phyloP scores from a whole-genome alignment of 2,113 vertebrate genomes.

The Archocentrus centrarchus region DNA sequence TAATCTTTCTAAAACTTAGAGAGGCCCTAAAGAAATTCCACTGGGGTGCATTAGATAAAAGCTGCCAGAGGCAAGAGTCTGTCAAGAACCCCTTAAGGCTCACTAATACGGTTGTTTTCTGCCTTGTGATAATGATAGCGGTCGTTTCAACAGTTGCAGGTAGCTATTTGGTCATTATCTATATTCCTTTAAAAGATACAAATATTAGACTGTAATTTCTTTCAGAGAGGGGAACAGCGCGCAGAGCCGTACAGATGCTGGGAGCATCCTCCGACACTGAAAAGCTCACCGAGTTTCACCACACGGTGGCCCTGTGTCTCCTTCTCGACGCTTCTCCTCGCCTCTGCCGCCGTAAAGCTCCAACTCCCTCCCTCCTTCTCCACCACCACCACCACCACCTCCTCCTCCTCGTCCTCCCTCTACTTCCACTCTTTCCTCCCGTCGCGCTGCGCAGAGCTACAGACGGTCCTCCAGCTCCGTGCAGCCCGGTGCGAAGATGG shows the following conservation, averaged over 20 bases:
- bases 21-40: background rate
- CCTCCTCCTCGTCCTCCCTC: constrained; percentile 48
- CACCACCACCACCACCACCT: constrained; percentile 28
- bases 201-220: background rate
- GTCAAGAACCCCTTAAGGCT: constrained; percentile 10
- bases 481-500: constrained; percentile 83
- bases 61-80: constrained; percentile 16
- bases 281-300: constrained; percentile 37
- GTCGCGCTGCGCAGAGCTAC: constrained; percentile 67
- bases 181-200: background rate
- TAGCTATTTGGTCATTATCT: constrained; percentile 4
- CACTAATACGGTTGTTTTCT: background rate
- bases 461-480: constrained; percentile 66
- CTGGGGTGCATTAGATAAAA: constrained; percentile 22
- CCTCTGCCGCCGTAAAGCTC: constrained; percentile 52
- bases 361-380: constrained; percentile 17
- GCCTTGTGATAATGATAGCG: background rate
- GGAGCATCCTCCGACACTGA: constrained; percentile 1
- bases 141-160: constrained; percentile 10
- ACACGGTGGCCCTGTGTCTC: constrained; percentile 75
- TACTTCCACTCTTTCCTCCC: constrained; percentile 61
- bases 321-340: constrained; percentile 46
- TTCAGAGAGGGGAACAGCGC: background rate
- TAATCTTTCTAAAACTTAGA: constrained; percentile 1
- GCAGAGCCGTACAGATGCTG: background rate